Conservation (phyloP, 2,888 invertebrate species). For the Drepana falcataria region DNA sequence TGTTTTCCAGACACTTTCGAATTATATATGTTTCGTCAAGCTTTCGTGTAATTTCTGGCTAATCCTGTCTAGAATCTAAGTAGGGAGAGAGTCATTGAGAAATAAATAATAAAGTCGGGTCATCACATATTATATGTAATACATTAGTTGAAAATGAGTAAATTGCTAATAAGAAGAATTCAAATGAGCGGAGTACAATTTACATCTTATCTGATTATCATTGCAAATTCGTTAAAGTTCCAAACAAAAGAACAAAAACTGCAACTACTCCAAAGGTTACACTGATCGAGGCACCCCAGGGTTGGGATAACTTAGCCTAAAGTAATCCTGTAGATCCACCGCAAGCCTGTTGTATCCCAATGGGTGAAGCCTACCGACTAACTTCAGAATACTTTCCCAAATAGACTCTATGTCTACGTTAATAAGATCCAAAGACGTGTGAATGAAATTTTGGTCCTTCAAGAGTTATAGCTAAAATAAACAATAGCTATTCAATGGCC, state of each 20-base stretch:
- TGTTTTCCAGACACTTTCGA: no score
- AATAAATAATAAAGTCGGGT: no score
- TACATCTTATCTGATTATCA: no score
- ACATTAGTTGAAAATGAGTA: no score
- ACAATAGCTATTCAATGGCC: slow-evolving; percentile 15
- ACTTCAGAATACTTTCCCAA: not conserved
- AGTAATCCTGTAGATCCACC: slow-evolving; percentile 39
- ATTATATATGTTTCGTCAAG: no score
- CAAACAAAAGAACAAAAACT: slow-evolving; percentile 5
- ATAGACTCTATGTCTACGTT: slow-evolving; percentile 3
- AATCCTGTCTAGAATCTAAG: no score
- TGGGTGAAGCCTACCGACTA: slow-evolving; percentile 15
- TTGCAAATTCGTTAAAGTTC: not conserved
- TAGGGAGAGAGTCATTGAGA: no score
- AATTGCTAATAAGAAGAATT: no score
- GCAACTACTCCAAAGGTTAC: slow-evolving; percentile 22
- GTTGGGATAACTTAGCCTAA: slow-evolving; percentile 27
- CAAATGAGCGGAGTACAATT: no score
- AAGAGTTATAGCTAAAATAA: slow-evolving; percentile 23
- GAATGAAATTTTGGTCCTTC: slow-evolving; percentile 5
- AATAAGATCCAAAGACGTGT: slow-evolving; percentile 6
- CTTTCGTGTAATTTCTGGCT: no score
- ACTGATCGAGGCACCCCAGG: slow-evolving; percentile 18
- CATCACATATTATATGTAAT: no score
- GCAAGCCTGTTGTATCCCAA: slow-evolving; percentile 34